These are phyloP conservation scores for Epinephelus cyanopodus DNA, from an alignment of 2,113 vertebrate genomes.

Conservation along the genomic window DNA sequence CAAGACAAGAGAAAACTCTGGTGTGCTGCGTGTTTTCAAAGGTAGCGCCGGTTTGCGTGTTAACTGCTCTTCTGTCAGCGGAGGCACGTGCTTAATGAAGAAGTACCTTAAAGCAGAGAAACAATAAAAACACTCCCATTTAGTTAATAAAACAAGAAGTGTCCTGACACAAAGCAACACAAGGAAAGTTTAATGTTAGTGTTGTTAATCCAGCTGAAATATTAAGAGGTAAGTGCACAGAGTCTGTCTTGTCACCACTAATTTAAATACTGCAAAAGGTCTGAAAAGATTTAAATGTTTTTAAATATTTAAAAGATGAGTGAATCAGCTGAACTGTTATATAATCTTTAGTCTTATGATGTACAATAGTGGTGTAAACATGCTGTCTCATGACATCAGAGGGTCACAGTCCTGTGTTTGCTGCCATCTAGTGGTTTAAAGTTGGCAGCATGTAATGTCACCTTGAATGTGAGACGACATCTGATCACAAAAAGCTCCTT, in stretches of 20 bases:
- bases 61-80: constrained; percentile 96
- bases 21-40: constrained; percentile 98
- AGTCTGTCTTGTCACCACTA: background rate
- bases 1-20: constrained; percentile 97
- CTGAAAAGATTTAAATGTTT: background rate
- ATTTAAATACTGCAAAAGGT: background rate
- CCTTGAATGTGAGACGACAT: constrained; percentile 34
- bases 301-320: background rate
- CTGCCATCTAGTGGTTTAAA: constrained; percentile 55
- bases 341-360: background rate
- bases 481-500: background rate
- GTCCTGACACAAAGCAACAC: background rate
- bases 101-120: constrained; percentile 87
- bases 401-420: background rate
- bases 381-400: background rate
- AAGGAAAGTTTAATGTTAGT: background rate
- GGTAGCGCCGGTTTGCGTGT: constrained; percentile 98
- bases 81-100: constrained; percentile 99
- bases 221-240: background rate
- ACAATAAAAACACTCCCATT: background rate
- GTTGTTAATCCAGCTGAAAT: background rate
- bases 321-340: background rate
- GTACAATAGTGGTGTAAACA: background rate
- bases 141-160: background rate
- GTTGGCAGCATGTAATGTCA: constrained; percentile 40